phyloP scores from a whole-genome alignment of 1,140 invertebrate genomes.

The Drosophila bocki region DNA sequence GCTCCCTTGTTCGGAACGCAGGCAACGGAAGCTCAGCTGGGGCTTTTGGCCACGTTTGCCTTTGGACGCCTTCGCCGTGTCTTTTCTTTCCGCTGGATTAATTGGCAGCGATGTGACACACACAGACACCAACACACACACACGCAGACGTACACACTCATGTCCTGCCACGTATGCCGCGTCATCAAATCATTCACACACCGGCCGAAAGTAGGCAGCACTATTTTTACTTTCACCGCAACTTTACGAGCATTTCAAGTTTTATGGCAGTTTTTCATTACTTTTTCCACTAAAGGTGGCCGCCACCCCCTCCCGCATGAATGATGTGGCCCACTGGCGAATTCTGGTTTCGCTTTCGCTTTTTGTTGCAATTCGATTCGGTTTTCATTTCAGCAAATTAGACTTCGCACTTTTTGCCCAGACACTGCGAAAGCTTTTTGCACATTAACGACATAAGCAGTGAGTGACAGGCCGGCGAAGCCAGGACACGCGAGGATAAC shows the following conservation, averaged over 20 bases:
- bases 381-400: slow-evolving; percentile 37
- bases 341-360: slow-evolving; percentile 14
- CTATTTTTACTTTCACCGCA: slow-evolving; percentile 35
- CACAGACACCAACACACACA: slow-evolving; percentile 12
- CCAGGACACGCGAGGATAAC: slow-evolving; percentile 30
- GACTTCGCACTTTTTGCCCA: slow-evolving; percentile 57
- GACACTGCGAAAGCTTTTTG: slow-evolving; percentile 49
- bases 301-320: slow-evolving; percentile 21
- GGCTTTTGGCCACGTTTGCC: slow-evolving; percentile 40
- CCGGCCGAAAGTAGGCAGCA: slow-evolving; percentile 20
- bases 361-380: slow-evolving; percentile 33
- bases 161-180: slow-evolving; percentile 11
- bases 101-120: slow-evolving; percentile 70
- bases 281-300: slow-evolving; percentile 25
- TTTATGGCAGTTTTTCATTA: slow-evolving; percentile 57
- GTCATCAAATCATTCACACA: slow-evolving; percentile 55
- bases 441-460: slow-evolving; percentile 66
- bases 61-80: slow-evolving; percentile 34
- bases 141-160: not conserved
- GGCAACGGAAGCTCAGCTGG: slow-evolving; percentile 35
- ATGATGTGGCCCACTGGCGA: slow-evolving; percentile 38
- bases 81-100: slow-evolving; percentile 66
- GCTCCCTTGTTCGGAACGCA: slow-evolving; percentile 8
- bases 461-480: slow-evolving; percentile 35
- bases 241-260: slow-evolving; percentile 47